Base-by-base conservation (phyloP, 2,113 vertebrate species). In the Nymphicus hollandicus region DNA sequence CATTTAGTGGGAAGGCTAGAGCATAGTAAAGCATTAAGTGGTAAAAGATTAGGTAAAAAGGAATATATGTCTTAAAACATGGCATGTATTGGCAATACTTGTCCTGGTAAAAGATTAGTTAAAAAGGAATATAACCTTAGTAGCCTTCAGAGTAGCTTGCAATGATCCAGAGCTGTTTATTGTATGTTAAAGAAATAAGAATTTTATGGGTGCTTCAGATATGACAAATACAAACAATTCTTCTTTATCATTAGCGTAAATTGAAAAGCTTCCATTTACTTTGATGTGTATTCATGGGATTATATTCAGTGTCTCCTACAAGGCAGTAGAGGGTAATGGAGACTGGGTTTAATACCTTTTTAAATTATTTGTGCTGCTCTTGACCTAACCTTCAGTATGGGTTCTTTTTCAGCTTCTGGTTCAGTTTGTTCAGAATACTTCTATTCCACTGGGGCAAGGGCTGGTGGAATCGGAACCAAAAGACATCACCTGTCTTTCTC, bases 391-490 rank as follows among this genome's bases (percentile, higher is more conserved):
- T 83, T 92, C 56, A 16, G 18, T 92, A 41, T 95, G 56, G 33
- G 6, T 1, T 92, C 96, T 93, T 92, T 86, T 91, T 43, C 93
- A 99, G 99, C 99, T 99, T 98, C 99, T 99, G 99, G 99, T 99
- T 98, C 99, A 99, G 97, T 99, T 99, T 99, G 99, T 99, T 91
- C 99, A 99, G 98, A 99, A 99, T 96, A 99, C 99, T 13, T 99
- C 99, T 96, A 99, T 99, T 97, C 99, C 99, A 11, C 91, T 99
- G 97, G 99, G 98, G 78, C 99, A 99, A 96, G 98, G 98, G 83
- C 97, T 99, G 94, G 99, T 99, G 97, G 99, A 99, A 95, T 96
- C 98, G 0, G 99, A 99, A 93, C 94, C 98, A 94, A 99, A 99
- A 98, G 98, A 99, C 89, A 97, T 98, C 89, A 97, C 98, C 91